phyloP scores from a whole-genome alignment of 1,140 invertebrate species.

The Drosophila equinoxialis region DNA sequence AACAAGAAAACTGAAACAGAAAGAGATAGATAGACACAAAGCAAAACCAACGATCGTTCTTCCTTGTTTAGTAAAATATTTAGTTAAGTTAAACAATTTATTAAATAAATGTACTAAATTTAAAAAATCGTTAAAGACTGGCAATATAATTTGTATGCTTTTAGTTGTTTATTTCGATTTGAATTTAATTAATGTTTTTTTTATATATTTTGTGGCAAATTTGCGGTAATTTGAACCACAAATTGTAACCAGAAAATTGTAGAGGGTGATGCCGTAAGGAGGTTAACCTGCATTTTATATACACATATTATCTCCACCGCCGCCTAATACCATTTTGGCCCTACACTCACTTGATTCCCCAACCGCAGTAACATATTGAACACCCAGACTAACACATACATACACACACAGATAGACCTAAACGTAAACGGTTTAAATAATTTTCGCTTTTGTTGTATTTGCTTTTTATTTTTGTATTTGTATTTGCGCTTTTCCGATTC shows the following conservation, averaged over 20 bases:
- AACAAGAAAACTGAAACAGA: background rate
- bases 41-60: no score
- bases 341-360: background rate
- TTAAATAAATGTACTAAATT: no score
- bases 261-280: background rate
- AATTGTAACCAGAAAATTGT: conserved; percentile 5
- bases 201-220: background rate
- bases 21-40: background rate
- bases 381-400: background rate
- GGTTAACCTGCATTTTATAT: conserved; percentile 9
- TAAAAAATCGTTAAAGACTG: background rate
- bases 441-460: conserved; percentile 40
- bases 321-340: conserved; percentile 5
- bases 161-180: background rate
- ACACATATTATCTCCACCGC: background rate
- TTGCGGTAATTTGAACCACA: background rate
- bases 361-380: conserved; percentile 19
- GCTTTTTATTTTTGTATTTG: conserved; percentile 10
- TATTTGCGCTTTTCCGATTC: conserved; percentile 18
- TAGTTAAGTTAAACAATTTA: no score
- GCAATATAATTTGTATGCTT: background rate
- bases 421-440: conserved; percentile 48
- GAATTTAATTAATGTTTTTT: background rate
- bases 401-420: background rate
- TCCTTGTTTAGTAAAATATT: no score